Evolutionary conservation across 1,140 invertebrate species (phyloP).

Genomic region (Heliconius congener): DNA sequence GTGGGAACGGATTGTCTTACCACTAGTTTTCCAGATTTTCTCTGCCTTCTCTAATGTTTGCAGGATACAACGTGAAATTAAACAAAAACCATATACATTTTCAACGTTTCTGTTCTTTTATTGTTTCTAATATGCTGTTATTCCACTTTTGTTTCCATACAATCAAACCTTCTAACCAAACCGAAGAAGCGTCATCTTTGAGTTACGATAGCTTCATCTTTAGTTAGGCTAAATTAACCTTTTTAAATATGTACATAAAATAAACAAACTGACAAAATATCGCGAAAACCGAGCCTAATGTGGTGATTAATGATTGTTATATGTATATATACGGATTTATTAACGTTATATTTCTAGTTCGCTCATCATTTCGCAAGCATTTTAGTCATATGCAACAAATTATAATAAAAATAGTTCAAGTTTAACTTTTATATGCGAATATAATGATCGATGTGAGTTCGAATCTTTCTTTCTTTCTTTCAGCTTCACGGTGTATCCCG

Average conservation of each 20-base stretch:
- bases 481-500: no score
- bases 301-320: slow-evolving; percentile 7
- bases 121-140: no score
- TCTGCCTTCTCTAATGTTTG: no score
- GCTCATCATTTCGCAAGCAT: not conserved
- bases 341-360: not conserved
- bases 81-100: no score
- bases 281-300: not conserved
- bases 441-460: not conserved
- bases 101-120: no score
- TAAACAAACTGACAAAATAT: not conserved
- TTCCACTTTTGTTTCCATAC: no score
- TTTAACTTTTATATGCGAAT: not conserved
- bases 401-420: not conserved
- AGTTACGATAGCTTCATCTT: not conserved
- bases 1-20: no score
- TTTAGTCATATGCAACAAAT: not conserved
- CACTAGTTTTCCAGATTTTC: no score
- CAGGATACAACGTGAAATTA: no score
- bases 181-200: not conserved
- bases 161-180: no score
- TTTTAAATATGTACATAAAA: not conserved
- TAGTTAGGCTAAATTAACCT: not conserved
- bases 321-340: not conserved
- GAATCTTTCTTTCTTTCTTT: no score